Conservation (phyloP, 2,888 invertebrate species). For the Hemistola chrysoprasaria region DNA sequence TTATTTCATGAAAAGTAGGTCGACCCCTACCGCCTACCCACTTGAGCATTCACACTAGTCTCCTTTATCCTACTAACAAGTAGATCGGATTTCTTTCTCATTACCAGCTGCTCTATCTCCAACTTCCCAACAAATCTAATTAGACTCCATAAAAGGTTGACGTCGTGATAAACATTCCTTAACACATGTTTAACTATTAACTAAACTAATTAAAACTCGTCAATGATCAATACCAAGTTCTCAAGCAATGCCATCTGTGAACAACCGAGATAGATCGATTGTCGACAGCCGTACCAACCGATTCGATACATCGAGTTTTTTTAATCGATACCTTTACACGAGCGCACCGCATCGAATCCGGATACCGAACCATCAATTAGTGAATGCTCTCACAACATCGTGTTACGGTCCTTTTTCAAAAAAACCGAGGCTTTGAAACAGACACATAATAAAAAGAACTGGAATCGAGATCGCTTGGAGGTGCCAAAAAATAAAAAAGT, state of each 20-base stretch:
- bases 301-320: constrained; percentile 65
- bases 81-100: no score
- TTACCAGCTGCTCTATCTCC: no score
- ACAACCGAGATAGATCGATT: constrained; percentile 49
- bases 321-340: constrained; percentile 45
- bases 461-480: constrained; percentile 48
- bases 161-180: constrained; percentile 36
- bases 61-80: no score
- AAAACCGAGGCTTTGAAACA: constrained; percentile 65
- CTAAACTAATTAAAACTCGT: constrained; percentile 46
- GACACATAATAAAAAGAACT: constrained; percentile 54
- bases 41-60: no score
- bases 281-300: constrained; percentile 63
- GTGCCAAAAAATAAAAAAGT: constrained; percentile 53
- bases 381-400: constrained; percentile 66
- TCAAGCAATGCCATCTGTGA: constrained; percentile 67
- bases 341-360: constrained; percentile 58
- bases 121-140: constrained; percentile 46
- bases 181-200: constrained; percentile 54
- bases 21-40: no score
- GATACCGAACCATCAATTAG: constrained; percentile 68
- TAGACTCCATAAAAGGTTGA: constrained; percentile 46
- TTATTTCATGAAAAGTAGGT: no score
- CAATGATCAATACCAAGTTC: constrained; percentile 46
- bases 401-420: constrained; percentile 52